A percentile compares a stretch with the other conserved stretches of the same genome.
phyloP scores from a whole-genome alignment of 2,797 vertebrate species.

The Sebastes reedi region DNA sequence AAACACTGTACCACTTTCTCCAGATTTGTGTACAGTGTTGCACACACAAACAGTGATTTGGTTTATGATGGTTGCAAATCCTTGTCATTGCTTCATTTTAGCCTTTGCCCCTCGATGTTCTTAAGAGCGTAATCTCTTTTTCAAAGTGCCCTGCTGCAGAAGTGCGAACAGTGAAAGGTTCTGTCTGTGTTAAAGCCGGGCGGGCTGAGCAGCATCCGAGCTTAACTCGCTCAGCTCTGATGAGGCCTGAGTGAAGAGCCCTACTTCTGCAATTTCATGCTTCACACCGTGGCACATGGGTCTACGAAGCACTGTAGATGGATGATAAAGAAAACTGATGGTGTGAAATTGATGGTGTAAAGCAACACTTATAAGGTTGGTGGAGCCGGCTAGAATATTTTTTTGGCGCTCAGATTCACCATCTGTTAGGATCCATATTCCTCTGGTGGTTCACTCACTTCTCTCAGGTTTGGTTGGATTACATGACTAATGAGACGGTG shows the following conservation, averaged over 20 bases:
- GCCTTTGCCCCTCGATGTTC: conserved; percentile 60
- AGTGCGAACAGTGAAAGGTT: conserved; percentile 53
- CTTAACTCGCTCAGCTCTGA: conserved; percentile 43
- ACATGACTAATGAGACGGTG: conserved; percentile 32
- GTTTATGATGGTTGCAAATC: conserved; percentile 45
- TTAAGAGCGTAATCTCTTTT: conserved; percentile 63
- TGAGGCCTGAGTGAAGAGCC: conserved; percentile 37
- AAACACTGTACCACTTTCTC: conserved; percentile 10
- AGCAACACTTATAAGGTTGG: conserved; percentile 16
- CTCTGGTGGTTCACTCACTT: conserved; percentile 19
- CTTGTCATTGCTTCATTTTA: conserved; percentile 55
- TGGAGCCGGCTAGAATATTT: conserved; percentile 4
- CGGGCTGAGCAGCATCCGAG: conserved; percentile 24
- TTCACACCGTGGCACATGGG: conserved; percentile 2
- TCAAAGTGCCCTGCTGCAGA: conserved; percentile 56
- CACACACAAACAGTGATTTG: conserved; percentile 10
- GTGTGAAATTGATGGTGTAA: conserved; percentile 19
- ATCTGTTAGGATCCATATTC: conserved; percentile 16
- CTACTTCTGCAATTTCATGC: conserved; percentile 50
- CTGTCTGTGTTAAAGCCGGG: conserved; percentile 41
- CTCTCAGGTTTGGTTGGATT: conserved; percentile 43
- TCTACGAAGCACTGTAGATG: conserved; percentile 23
- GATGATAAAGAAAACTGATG: conserved; percentile 31
- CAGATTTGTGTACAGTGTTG: neutral
- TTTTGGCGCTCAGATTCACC: conserved; percentile 13